phyloP scores from a whole-genome alignment of 2,888 invertebrate species.

The Oscheius sp. region DNA sequence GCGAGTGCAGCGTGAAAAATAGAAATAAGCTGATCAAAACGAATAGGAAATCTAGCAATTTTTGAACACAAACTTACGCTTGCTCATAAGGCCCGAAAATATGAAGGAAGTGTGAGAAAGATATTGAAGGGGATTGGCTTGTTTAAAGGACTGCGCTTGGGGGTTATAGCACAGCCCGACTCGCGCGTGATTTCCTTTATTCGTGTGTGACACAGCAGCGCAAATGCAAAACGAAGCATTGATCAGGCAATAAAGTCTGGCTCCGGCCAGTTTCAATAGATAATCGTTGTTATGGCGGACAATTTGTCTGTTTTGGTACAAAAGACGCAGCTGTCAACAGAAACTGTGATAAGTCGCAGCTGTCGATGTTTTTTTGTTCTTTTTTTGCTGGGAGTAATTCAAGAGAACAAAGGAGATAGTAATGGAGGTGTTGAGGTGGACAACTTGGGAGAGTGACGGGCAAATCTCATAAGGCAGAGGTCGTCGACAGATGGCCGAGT shows the following conservation, averaged over 20 bases:
- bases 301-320: too few species aligned
- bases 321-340: too few species aligned
- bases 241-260: too few species aligned
- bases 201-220: too few species aligned
- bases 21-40: background rate
- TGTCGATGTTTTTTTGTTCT: too few species aligned
- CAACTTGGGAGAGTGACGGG: constrained; percentile 11
- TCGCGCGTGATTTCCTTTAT: constrained; percentile 6
- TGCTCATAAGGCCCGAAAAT: background rate
- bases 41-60: background rate
- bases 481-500: constrained; percentile 22
- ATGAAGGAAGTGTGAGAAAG: background rate
- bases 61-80: background rate
- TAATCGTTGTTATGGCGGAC: too few species aligned
- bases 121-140: background rate
- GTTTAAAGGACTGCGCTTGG: constrained; percentile 14
- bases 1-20: background rate
- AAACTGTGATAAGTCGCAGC: too few species aligned
- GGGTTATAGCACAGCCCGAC: constrained; percentile 7
- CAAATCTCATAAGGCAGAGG: constrained; percentile 9
- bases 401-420: constrained; percentile 5
- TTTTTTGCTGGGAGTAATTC: constrained; percentile 1
- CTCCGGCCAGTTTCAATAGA: too few species aligned
- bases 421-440: too few species aligned
- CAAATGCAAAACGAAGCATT: too few species aligned